A percentile compares a stretch with the other conserved stretches of the same genome.
Evolutionary conservation across 1,140 invertebrate species (phyloP).

Genomic region (Nomia melanderi): DNA sequence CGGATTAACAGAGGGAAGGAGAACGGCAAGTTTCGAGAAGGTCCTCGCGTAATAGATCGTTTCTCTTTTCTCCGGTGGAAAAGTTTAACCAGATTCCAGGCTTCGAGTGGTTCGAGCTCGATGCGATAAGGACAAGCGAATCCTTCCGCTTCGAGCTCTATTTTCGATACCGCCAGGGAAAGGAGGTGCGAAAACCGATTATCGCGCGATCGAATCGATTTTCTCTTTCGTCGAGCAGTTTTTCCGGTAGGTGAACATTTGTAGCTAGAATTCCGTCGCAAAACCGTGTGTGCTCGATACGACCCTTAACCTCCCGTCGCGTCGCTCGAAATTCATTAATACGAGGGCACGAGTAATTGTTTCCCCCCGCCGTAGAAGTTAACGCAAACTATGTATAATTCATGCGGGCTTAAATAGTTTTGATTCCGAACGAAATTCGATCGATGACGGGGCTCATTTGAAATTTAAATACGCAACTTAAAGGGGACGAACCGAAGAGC

Average conservation of each 20-base stretch:
- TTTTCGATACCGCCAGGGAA: neutral
- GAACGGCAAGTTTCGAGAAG: slow-evolving; percentile 37
- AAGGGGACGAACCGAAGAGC: slow-evolving; percentile 46
- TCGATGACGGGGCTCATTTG: slow-evolving; percentile 58
- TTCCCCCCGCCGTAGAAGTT: slow-evolving; percentile 44
- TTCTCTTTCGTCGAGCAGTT: too few relatives aligned
- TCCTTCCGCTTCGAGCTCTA: neutral
- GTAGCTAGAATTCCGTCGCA: neutral
- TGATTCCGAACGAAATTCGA: slow-evolving; percentile 66
- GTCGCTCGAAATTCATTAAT: slow-evolving; percentile 46
- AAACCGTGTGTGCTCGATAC: neutral
- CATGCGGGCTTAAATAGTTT: slow-evolving; percentile 71
- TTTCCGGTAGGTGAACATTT: neutral
- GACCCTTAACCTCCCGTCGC: neutral
- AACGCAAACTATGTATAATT: slow-evolving; percentile 66
- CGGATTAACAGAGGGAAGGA: slow-evolving; percentile 17
- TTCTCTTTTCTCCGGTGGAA: neutral
- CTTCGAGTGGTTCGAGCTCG: slow-evolving; percentile 14
- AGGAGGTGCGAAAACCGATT: neutral
- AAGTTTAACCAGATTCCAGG: slow-evolving; percentile 38
- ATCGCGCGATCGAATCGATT: too few relatives aligned
- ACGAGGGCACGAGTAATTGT: slow-evolving; percentile 42
- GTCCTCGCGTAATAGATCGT: slow-evolving; percentile 31
- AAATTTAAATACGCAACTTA: slow-evolving; percentile 71
- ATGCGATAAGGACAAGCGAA: neutral